A percentile compares a stretch with the other conserved stretches of the same genome.
phyloP scores from a whole-genome alignment of 2,797 vertebrate genomes.

The Sebastes taczanowskii region DNA sequence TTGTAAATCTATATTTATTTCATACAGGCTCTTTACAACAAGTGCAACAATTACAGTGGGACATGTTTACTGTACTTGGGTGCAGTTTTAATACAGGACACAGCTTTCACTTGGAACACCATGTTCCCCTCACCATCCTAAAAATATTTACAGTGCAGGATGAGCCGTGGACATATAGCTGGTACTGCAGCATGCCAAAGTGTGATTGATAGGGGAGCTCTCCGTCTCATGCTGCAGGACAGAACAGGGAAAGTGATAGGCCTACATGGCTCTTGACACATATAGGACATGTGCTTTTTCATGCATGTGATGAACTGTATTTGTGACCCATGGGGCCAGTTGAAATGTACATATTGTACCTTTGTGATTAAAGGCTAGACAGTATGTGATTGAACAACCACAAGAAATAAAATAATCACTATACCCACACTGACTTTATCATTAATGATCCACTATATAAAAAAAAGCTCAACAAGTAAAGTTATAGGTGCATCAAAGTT shows the following conservation, averaged over 20 bases:
- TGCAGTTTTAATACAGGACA: neutral
- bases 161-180: conserved; percentile 22
- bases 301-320: neutral
- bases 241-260: conserved; percentile 40
- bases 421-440: neutral
- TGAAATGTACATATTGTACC: neutral
- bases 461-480: neutral
- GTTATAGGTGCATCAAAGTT: conserved; percentile 7
- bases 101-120: conserved; percentile 28
- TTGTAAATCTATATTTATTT: conserved; percentile 1
- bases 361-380: neutral
- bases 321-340: neutral
- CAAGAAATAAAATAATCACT: neutral
- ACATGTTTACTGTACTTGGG: neutral
- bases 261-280: conserved; percentile 3
- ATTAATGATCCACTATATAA: neutral
- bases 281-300: neutral
- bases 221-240: conserved; percentile 20
- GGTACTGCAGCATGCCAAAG: conserved; percentile 36
- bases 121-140: conserved; percentile 30
- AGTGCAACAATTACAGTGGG: neutral
- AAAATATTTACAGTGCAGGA: conserved; percentile 37
- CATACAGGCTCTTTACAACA: neutral
- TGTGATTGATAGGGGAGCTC: conserved; percentile 41
- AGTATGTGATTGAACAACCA: neutral